phyloP scores from a whole-genome alignment of 2,888 invertebrate species.

The Ecdyonurus torrentis region DNA sequence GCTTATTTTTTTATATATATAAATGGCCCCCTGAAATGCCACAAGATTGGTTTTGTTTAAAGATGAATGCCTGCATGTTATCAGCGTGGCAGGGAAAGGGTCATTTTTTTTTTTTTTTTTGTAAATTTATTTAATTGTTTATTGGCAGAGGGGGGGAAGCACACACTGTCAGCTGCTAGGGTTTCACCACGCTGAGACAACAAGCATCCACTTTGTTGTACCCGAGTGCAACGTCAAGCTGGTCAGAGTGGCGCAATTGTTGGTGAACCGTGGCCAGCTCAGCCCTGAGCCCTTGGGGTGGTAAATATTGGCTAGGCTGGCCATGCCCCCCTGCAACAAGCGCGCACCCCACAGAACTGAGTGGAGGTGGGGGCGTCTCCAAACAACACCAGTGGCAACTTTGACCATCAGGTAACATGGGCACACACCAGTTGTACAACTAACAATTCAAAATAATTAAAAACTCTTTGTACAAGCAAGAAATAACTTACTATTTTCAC shows the following conservation, averaged over 20 bases:
- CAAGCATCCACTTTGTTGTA: background rate
- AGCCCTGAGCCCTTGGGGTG: slow-evolving; percentile 3
- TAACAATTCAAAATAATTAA: background rate
- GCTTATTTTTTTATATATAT: background rate
- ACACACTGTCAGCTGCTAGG: background rate
- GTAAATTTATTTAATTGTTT: no score
- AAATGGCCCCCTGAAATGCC: background rate
- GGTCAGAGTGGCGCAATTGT: background rate
- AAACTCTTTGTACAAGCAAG: background rate
- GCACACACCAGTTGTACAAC: background rate
- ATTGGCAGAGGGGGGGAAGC: background rate
- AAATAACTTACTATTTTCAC: background rate
- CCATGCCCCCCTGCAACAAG: background rate
- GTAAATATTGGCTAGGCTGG: background rate
- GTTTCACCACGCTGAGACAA: no score
- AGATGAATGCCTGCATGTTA: background rate
- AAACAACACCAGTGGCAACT: background rate
- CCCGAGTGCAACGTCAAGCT: background rate
- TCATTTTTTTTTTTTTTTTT: background rate
- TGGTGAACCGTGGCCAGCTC: background rate
- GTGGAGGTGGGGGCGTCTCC: background rate
- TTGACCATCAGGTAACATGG: background rate
- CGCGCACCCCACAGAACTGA: background rate
- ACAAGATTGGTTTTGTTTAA: background rate
- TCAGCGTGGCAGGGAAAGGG: background rate